These are phyloP conservation scores for Adela reaumurella DNA, from an alignment of 2,888 invertebrate species.

Conservation along the genomic window DNA sequence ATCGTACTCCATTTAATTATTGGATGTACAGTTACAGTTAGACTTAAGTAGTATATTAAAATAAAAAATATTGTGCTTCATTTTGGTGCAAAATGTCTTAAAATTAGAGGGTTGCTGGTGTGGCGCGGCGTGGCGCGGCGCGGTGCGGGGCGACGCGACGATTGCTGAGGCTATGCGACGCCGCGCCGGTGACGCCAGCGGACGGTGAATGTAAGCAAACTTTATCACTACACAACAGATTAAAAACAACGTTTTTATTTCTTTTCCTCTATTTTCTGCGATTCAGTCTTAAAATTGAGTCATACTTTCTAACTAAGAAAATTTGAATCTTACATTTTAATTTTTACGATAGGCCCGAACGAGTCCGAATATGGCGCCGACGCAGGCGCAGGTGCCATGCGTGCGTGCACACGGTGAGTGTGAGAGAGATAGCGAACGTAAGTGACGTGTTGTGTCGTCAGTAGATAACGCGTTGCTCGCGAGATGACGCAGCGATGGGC, in stretches of 20 bases:
- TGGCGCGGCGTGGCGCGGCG: no score
- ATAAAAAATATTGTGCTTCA: not conserved
- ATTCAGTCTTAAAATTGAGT: constrained; percentile 60
- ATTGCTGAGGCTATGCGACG: not conserved
- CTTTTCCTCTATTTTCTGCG: constrained; percentile 36
- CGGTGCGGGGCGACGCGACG: not conserved
- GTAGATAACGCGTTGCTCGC: no score
- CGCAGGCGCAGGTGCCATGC: no score
- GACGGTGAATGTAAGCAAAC: not conserved
- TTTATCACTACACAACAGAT: constrained; percentile 4
- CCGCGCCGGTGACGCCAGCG: not conserved
- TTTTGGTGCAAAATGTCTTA: not conserved
- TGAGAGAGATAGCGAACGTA: no score
- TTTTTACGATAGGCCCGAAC: constrained; percentile 46
- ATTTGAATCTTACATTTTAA: constrained; percentile 41
- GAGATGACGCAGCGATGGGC: no score
- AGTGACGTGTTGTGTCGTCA: no score
- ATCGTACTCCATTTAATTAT: no score
- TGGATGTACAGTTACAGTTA: not conserved
- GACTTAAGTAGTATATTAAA: not conserved
- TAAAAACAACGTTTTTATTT: constrained; percentile 27
- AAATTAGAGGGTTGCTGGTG: no score
- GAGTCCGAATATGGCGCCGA: no score
- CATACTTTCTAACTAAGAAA: constrained; percentile 53
- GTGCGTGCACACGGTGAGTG: no score